These are phyloP conservation scores for Acrossocheilus wenchowensis DNA, from an alignment of 2,797 vertebrate genomes.

Conservation along the genomic window DNA sequence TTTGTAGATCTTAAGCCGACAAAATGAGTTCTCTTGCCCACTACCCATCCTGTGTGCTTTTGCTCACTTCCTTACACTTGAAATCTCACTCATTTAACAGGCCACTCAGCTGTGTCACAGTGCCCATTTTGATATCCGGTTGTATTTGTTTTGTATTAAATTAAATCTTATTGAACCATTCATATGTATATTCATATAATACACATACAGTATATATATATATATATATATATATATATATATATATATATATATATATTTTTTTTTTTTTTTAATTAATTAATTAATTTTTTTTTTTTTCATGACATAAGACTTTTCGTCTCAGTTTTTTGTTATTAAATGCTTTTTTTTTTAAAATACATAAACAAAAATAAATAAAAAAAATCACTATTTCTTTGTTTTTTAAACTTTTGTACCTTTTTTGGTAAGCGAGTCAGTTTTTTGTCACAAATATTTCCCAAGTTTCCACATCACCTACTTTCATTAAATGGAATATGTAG, in stretches of 20 bases:
- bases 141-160: not conserved
- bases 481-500: not conserved
- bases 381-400: too few relatives aligned
- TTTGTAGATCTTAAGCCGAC: constrained; percentile 68
- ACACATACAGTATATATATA: too few relatives aligned
- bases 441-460: not conserved
- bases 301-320: too few relatives aligned
- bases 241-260: too few relatives aligned
- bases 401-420: too few relatives aligned
- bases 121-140: not conserved
- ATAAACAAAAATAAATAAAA: too few relatives aligned
- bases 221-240: too few relatives aligned
- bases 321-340: too few relatives aligned
- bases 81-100: constrained; percentile 25
- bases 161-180: not conserved
- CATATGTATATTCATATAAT: not conserved
- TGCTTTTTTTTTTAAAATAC: too few relatives aligned
- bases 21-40: constrained; percentile 65
- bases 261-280: too few relatives aligned
- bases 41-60: not conserved
- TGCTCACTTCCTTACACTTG: not conserved
- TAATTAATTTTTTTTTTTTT: too few relatives aligned
- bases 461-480: not conserved
- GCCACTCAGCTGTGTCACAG: not conserved
- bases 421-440: not conserved